These are phyloP conservation scores for Strix uralensis DNA, from an alignment of 2,113 vertebrate genomes.

Conservation along the genomic window DNA sequence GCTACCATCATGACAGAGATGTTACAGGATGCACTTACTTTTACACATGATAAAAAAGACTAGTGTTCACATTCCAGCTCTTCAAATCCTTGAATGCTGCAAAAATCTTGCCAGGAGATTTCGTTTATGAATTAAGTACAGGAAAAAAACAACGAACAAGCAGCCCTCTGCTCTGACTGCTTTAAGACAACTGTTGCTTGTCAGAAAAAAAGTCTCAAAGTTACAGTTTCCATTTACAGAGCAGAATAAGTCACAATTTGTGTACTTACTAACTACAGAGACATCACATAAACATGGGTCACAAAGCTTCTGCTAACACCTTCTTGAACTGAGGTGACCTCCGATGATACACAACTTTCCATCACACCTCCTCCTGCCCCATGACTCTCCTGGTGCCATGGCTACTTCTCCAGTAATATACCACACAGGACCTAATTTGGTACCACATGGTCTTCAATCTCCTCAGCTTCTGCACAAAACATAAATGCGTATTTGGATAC, in stretches of 20 bases:
- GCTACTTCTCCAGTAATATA: neutral
- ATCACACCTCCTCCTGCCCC: neutral
- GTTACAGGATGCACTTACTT: neutral
- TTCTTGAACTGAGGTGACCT: neutral
- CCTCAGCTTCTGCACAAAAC: neutral
- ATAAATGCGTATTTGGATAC: neutral
- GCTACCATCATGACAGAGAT: neutral
- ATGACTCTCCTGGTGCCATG: neutral
- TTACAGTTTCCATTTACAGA: neutral
- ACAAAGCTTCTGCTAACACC: neutral
- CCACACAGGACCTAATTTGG: neutral
- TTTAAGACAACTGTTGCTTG: neutral
- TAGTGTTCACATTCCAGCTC: neutral
- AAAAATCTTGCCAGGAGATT: neutral
- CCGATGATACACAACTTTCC: neutral
- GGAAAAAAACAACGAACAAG: neutral
- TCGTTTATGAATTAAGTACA: neutral
- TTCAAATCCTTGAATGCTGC: neutral
- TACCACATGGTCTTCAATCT: neutral
- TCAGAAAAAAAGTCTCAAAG: neutral
- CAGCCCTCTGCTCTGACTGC: neutral
- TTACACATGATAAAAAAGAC: neutral
- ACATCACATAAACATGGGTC: neutral
- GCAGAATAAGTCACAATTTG: neutral
- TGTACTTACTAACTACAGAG: neutral